Evolutionary conservation across 2,797 vertebrate species (phyloP), one percentile per base, ranked within the genome.

Genomic region (Sparidentex hasta): DNA sequence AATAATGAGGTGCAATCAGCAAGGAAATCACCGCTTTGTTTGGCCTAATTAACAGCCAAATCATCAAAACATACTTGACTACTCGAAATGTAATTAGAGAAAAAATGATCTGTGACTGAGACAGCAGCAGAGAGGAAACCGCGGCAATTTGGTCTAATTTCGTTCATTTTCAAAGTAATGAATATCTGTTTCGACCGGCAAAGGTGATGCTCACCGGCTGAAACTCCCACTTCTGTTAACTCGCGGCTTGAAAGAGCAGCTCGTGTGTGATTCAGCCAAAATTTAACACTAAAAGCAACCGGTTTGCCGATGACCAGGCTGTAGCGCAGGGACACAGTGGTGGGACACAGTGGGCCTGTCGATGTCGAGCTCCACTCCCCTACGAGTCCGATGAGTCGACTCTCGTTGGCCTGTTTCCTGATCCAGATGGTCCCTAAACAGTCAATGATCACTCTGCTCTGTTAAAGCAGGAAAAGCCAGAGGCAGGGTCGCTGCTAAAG

Each of bases 401-500:
- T 80, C 25, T 69, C 44, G 52, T 47, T 78, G 79, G 59, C 87
- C 87, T 78, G 82, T 88, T 93, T 91, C 89, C 83, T 86, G 85
- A 86, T 88, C 78, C 83, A 83, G 82, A 86, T 68, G 76, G 81
- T 52, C 82, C 50, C 77, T 83, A 55, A 85, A 74, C 82, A 90
- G 92, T 95, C 94, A 82, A 95, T 95, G 94, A 87, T 77, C 61
- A 78, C 83, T 80, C 81, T 70, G 84, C 90, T 87, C 81, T 86
- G 87, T 82, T 84, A 85, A 88, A 90, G 89, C 95, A 94, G 95
- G 92, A 94, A 95, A 83, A 64, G 93, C 94, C 93, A 29, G 84
- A 13, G 94, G 94, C 93, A 87, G 86, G 87, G 89, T 91, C 75
- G 78, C 80, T 71, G 81, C 68, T 91, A 88, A 92, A 90, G 87